phyloP scores from a whole-genome alignment of 2,797 vertebrate genomes.

The Rhabdophis nuchalis region DNA sequence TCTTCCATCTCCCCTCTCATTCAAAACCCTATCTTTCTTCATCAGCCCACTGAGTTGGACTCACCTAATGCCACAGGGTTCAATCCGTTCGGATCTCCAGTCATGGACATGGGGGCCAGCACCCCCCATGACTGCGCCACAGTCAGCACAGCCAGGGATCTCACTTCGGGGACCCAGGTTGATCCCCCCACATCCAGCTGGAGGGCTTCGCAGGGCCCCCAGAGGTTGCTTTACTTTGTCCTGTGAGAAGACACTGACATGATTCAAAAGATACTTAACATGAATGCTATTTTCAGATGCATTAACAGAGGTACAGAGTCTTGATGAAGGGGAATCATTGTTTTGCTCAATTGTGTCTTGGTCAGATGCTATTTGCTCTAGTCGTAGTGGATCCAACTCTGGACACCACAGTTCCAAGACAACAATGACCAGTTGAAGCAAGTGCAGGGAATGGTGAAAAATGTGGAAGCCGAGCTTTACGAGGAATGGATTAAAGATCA shows the following conservation, averaged over 20 bases:
- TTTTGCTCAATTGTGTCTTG: neutral
- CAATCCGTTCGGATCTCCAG: constrained; percentile 22
- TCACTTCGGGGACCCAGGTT: constrained; percentile 29
- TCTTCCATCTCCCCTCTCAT: neutral
- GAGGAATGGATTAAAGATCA: neutral
- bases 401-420: neutral
- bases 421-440: neutral
- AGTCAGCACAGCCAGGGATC: constrained; percentile 34
- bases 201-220: constrained; percentile 11
- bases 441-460: neutral
- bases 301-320: neutral
- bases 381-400: neutral
- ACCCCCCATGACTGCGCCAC: constrained; percentile 30
- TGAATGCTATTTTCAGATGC: neutral
- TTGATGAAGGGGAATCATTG: neutral
- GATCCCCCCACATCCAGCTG: constrained; percentile 26
- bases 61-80: constrained; percentile 33
- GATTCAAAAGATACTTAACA: neutral
- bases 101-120: constrained; percentile 29
- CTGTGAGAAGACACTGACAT: neutral
- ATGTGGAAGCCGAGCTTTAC: neutral
- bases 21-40: no score
- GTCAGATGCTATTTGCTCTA: neutral
- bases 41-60: neutral
- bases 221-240: constrained; percentile 20